Percentiles rank a stretch among this genome's conserved stretches.
phyloP scores from a whole-genome alignment of 1,140 invertebrate species.

The Apis mellifera region DNA sequence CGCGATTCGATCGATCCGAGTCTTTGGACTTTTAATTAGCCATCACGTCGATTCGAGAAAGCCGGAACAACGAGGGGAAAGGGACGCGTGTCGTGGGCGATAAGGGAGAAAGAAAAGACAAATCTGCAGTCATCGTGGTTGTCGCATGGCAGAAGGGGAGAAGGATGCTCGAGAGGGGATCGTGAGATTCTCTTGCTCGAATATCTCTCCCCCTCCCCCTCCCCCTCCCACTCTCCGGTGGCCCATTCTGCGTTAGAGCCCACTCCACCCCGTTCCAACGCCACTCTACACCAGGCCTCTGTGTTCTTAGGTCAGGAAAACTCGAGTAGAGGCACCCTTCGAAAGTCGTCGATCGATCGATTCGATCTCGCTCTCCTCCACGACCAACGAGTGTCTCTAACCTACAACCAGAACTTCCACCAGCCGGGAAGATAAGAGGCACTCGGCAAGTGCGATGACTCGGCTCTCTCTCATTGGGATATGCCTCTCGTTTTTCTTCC shows the following conservation, averaged over 20 bases:
- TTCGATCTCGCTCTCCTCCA: constrained; percentile 62
- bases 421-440: constrained; percentile 35
- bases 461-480: constrained; percentile 16
- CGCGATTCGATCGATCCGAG: constrained; percentile 19
- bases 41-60: background rate
- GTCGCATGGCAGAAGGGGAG: constrained; percentile 1
- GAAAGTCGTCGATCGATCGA: constrained; percentile 72
- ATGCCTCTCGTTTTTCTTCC: constrained; percentile 40
- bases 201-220: constrained; percentile 21
- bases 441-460: constrained; percentile 42
- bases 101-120: constrained; percentile 57
- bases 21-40: constrained; percentile 25
- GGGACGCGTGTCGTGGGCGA: constrained; percentile 1
- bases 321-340: constrained; percentile 74
- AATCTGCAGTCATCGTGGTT: constrained; percentile 63
- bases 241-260: constrained; percentile 50
- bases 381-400: constrained; percentile 31
- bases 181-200: constrained; percentile 54
- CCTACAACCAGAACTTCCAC: constrained; percentile 19
- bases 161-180: constrained; percentile 46
- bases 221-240: constrained; percentile 25
- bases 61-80: background rate
- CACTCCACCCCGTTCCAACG: constrained; percentile 73
- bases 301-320: constrained; percentile 79
- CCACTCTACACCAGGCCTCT: constrained; percentile 48